Percentiles rank a stretch among this genome's conserved stretches.
Conservation (phyloP, 2,888 invertebrate genomes). For the Latrodectus elegans region DNA sequence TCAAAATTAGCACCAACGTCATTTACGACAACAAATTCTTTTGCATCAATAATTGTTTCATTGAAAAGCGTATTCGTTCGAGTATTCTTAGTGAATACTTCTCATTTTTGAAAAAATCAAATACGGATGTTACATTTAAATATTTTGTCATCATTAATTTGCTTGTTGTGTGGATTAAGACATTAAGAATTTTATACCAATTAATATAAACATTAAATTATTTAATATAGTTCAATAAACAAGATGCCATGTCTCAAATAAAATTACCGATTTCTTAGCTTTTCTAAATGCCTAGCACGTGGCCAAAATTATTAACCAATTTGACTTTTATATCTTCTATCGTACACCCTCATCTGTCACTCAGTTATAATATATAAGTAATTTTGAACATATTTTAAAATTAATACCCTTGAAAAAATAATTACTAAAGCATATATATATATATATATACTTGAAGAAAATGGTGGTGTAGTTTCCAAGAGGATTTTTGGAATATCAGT, state of each 20-base stretch:
- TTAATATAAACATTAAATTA: not conserved
- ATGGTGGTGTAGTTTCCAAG: not conserved
- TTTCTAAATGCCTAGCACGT: not conserved
- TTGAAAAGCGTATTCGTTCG: not conserved
- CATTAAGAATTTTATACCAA: too few species aligned
- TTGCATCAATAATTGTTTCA: not conserved
- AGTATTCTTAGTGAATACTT: conserved; percentile 6
- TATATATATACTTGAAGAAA: too few species aligned
- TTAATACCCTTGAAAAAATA: not conserved
- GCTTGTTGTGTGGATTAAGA: not conserved
- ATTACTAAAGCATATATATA: not conserved
- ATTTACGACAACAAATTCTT: not conserved
- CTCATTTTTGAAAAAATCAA: conserved; percentile 1
- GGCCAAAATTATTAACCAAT: not conserved
- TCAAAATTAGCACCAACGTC: too few species aligned
- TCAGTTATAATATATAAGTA: not conserved
- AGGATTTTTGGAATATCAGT: not conserved
- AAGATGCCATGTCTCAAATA: not conserved
- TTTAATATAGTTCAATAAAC: conserved; percentile 8
- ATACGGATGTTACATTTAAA: too few species aligned
- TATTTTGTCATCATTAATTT: not conserved
- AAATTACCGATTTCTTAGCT: not conserved
- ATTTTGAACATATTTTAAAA: not conserved
- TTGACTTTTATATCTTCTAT: not conserved
- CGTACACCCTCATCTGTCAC: not conserved